A percentile compares a stretch with the other conserved stretches of the same genome.
Conservation (phyloP, 2,113 vertebrate species). For the Aspiorhynchus laticeps region DNA sequence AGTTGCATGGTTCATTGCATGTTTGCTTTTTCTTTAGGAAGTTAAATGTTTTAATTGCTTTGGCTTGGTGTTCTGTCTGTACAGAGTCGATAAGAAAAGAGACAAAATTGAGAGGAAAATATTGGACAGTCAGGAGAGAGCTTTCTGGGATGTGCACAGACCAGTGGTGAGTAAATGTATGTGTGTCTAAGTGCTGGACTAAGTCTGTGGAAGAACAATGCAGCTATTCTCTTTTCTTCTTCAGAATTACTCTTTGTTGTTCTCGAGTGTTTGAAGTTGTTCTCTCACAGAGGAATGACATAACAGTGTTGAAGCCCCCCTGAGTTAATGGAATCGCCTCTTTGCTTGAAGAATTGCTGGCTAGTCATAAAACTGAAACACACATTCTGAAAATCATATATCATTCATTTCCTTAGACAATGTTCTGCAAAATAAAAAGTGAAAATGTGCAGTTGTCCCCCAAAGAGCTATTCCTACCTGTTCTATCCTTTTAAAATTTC, state of each 20-base stretch:
- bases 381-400: slow-evolving; percentile 7
- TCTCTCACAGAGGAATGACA: neutral
- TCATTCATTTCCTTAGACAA: neutral
- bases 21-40: neutral
- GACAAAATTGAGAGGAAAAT: slow-evolving; percentile 99
- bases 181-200: slow-evolving; percentile 8
- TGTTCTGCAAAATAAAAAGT: neutral
- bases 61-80: slow-evolving; percentile 3
- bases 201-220: slow-evolving; percentile 14
- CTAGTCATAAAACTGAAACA: neutral
- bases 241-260: slow-evolving; percentile 34
- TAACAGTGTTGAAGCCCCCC: neutral
- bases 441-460: neutral
- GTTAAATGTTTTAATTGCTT: slow-evolving; percentile 18
- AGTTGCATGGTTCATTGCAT: slow-evolving; percentile 1
- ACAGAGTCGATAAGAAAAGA: slow-evolving; percentile 96
- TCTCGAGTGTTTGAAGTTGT: slow-evolving; percentile 32
- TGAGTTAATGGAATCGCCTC: slow-evolving; percentile 1
- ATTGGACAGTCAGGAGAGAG: slow-evolving; percentile 96
- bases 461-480: neutral
- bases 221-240: slow-evolving; percentile 31
- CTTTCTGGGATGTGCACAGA: slow-evolving; percentile 97
- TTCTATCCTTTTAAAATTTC: neutral
- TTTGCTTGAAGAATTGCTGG: neutral
- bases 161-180: slow-evolving; percentile 85